These are phyloP conservation scores for Dinothrombium tinctorium DNA, from an alignment of 1,140 invertebrate species.

Conservation along the genomic window DNA sequence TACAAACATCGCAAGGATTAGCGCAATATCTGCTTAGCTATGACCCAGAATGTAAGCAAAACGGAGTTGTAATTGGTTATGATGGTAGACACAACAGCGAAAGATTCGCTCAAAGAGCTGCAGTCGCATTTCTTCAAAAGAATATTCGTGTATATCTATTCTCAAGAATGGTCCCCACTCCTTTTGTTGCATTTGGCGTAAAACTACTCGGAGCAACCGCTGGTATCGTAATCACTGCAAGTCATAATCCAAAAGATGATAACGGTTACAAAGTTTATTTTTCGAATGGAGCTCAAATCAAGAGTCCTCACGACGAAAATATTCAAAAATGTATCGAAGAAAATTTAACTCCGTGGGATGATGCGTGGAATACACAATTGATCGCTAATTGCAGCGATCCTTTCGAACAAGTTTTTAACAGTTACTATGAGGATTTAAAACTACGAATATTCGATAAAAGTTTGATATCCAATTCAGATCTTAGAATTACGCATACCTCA, in stretches of 20 bases:
- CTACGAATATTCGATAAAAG: conserved; percentile 16
- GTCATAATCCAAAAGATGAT: conserved; percentile 95
- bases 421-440: conserved; percentile 14
- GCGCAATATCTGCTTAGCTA: conserved; percentile 42
- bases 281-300: conserved; percentile 81
- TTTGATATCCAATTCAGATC: conserved; percentile 13
- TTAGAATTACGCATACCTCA: conserved; percentile 53
- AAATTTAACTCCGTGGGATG: conserved; percentile 41
- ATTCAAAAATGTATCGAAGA: conserved; percentile 55
- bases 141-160: conserved; percentile 63
- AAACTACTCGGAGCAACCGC: conserved; percentile 38
- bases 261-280: conserved; percentile 99
- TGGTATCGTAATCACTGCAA: conserved; percentile 91
- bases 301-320: conserved; percentile 63
- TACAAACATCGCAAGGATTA: conserved; percentile 86
- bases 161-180: conserved; percentile 59
- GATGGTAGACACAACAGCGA: conserved; percentile 84
- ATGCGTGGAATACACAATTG: conserved; percentile 36
- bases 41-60: conserved; percentile 23
- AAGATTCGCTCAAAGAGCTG: conserved; percentile 72
- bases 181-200: conserved; percentile 68
- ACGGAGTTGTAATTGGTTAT: conserved; percentile 70
- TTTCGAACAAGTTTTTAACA: conserved; percentile 24
- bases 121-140: conserved; percentile 49
- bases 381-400: conserved; percentile 23